These are phyloP conservation scores for Paraescarpia echinospica DNA, from an alignment of 1,140 invertebrate genomes.

Conservation along the genomic window DNA sequence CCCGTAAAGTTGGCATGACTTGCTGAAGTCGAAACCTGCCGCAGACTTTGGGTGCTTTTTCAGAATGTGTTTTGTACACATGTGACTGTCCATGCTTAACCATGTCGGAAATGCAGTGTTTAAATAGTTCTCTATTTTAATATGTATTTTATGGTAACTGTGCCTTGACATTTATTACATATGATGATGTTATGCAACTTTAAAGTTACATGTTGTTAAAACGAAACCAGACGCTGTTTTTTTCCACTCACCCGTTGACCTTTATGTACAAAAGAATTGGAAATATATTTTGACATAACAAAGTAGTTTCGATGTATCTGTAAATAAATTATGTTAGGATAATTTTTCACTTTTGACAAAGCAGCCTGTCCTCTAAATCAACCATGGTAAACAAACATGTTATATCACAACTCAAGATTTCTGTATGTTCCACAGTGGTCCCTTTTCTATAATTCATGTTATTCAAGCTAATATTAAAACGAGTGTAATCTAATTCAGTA, in stretches of 20 bases:
- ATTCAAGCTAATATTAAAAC: not conserved
- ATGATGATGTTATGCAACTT: constrained; percentile 6
- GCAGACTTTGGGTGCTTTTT: not conserved
- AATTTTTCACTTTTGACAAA: not conserved
- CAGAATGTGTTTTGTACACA: not conserved
- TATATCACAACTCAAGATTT: not conserved
- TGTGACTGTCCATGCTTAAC: not conserved
- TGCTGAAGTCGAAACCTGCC: not conserved
- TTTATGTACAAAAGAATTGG: not conserved
- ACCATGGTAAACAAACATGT: not conserved
- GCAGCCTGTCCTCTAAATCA: not conserved
- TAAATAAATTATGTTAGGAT: not conserved
- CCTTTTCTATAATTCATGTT: not conserved
- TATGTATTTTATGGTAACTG: not conserved
- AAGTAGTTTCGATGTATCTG: not conserved
- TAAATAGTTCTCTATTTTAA: not conserved
- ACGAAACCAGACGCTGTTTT: not conserved
- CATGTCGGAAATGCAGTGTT: not conserved
- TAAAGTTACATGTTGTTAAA: not conserved
- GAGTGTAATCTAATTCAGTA: not conserved
- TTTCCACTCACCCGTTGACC: not conserved
- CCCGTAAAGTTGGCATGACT: not conserved
- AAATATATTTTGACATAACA: not conserved
- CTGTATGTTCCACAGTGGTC: not conserved
- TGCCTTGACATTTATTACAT: constrained; percentile 1